phyloP scores from a whole-genome alignment of 2,888 invertebrate genomes.

The Baccha elongata region DNA sequence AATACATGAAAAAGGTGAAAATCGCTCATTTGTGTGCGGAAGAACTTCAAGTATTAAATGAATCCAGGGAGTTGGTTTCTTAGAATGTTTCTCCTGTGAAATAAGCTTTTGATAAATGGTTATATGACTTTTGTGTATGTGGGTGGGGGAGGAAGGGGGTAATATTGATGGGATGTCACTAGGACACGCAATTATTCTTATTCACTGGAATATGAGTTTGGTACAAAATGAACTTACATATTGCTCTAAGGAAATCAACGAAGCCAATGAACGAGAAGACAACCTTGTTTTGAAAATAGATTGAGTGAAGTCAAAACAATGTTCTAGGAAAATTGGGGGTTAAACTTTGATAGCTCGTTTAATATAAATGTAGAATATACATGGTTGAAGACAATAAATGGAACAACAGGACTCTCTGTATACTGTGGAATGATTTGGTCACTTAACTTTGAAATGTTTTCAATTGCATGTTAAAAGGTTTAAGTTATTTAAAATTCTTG shows the following conservation, averaged over 20 bases:
- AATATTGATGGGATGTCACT: background rate
- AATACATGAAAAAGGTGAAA: constrained; percentile 24
- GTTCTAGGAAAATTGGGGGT: background rate
- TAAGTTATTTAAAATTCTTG: too few relatives aligned
- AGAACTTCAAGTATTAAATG: constrained; percentile 7
- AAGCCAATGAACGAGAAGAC: background rate
- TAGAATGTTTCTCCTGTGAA: background rate
- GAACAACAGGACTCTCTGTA: too few relatives aligned
- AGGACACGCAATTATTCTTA: constrained; percentile 32
- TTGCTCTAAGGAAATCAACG: constrained; percentile 44
- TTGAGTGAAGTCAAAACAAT: constrained; percentile 12
- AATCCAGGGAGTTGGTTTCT: background rate
- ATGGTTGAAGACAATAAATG: too few relatives aligned
- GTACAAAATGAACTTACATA: constrained; percentile 15
- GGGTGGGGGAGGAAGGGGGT: too few relatives aligned
- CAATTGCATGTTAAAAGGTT: too few relatives aligned
- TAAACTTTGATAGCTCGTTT: too few relatives aligned
- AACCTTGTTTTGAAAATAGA: constrained; percentile 3
- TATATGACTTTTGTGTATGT: constrained; percentile 2
- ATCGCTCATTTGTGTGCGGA: constrained; percentile 10
- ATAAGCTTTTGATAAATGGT: constrained; percentile 16
- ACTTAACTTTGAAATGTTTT: too few relatives aligned
- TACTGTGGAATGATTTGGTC: too few relatives aligned
- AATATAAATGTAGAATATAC: too few relatives aligned
- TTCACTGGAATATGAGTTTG: background rate